Evolutionary conservation across 2,888 invertebrate genomes (phyloP), one percentile per base, ranked within the genome.

Genomic region (Sinelater perroti): DNA sequence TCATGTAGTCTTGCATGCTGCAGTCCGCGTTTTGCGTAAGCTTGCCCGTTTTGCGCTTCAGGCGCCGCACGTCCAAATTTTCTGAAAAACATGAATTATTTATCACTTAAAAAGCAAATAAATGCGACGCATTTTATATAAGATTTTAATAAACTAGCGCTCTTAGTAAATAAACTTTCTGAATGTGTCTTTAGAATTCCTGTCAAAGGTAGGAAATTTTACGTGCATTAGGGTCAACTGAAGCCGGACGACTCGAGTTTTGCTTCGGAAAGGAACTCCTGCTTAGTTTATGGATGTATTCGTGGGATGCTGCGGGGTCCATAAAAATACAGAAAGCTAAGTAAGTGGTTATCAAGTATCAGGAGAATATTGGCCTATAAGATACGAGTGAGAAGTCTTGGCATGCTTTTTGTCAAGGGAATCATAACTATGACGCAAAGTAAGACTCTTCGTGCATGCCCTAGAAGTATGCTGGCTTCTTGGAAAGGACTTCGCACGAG

Each of bases 31-130:
- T 60, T 5, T 3, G 6, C 24, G 59, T 62, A 2, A 66, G 60
- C 61, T 70, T 70, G 8, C 71, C 70, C 7, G 72, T 73, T 69
- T 76, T 78, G 53, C 78, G 64, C 67, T 76, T 77, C 33, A 74
- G 63, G 35, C 77, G 67, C 36, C 56, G 65, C 17, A 77, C 68
- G 16, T 63, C 58, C 49, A 69, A 71, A 30, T 72, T 71, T 62
- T 70, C 78, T 78, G 66, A 52, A 75, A 45, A 30, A 1, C 2
- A 24, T 14, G 17, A 44, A 42, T n/a, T n/a, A n/a, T n/a, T n/a
- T n/a, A n/a, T n/a, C n/a, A n/a, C n/a, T n/a, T n/a, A n/a, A n/a
- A n/a, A n/a, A n/a, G n/a, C n/a, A n/a, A n/a, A n/a, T n/a, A n/a
- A n/a, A n/a, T n/a, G n/a, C n/a, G n/a, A n/a, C n/a, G n/a, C n/a